A percentile compares a stretch with the other conserved stretches of the same genome.
Conservation (phyloP, 2,888 invertebrate genomes). For the Caenorhabditis wallacei region DNA sequence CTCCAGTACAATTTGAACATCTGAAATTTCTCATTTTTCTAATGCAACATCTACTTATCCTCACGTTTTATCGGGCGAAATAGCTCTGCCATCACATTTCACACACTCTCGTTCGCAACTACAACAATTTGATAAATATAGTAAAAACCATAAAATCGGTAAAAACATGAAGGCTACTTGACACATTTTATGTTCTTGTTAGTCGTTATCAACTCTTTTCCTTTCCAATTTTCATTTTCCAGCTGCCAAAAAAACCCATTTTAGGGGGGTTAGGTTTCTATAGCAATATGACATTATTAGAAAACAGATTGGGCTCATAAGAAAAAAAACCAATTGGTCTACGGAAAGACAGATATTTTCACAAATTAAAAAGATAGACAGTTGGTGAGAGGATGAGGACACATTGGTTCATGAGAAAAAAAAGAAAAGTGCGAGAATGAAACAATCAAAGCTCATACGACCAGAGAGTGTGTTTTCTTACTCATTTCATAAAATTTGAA, state of each 20-base stretch:
- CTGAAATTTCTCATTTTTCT: slow-evolving; percentile 11
- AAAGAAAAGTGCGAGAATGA: slow-evolving; percentile 26
- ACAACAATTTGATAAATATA: slow-evolving; percentile 19
- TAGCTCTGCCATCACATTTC: slow-evolving; percentile 34
- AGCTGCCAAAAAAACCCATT: slow-evolving; percentile 31
- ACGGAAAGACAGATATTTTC: slow-evolving; percentile 4
- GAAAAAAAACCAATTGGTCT: slow-evolving; percentile 6
- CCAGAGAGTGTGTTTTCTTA: slow-evolving; percentile 4
- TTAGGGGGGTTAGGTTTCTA: slow-evolving; percentile 24
- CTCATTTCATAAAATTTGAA: slow-evolving; percentile 2
- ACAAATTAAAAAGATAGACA: slow-evolving; percentile 27
- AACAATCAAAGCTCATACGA: slow-evolving; percentile 31
- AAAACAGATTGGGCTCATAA: neutral
- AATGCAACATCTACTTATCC: neutral
- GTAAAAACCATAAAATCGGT: slow-evolving; percentile 34
- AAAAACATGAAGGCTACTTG: slow-evolving; percentile 40
- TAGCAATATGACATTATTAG: slow-evolving; percentile 20
- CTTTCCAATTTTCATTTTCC: slow-evolving; percentile 35
- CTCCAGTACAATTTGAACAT: slow-evolving; percentile 51
- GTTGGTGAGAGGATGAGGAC: slow-evolving; percentile 23
- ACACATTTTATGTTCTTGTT: slow-evolving; percentile 1
- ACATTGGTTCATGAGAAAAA: neutral
- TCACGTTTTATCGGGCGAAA: slow-evolving; percentile 44
- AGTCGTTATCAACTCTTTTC: neutral
- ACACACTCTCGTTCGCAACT: slow-evolving; percentile 37